Conservation (phyloP, 2,113 vertebrate species). For the Dolichotis patagonum region DNA sequence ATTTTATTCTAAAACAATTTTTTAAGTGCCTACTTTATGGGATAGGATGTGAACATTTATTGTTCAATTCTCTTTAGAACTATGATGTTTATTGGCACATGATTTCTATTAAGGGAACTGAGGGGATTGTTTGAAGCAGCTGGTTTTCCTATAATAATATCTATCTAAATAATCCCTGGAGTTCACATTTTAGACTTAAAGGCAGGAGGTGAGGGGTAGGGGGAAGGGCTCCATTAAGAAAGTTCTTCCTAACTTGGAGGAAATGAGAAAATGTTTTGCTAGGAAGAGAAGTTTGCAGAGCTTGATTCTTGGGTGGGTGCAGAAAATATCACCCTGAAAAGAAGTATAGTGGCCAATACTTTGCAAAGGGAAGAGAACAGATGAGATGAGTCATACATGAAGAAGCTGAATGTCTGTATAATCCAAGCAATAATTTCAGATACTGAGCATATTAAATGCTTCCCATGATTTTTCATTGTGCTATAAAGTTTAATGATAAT, state of each 20-base stretch:
- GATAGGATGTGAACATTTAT: neutral
- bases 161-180: neutral
- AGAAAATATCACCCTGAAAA: neutral
- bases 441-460: neutral
- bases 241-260: neutral
- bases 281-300: neutral
- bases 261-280: neutral
- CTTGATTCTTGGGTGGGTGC: neutral
- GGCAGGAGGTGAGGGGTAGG: neutral
- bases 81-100: neutral
- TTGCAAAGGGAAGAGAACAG: conserved; percentile 31
- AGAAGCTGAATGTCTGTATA: neutral
- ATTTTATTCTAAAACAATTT: neutral
- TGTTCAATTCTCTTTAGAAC: neutral
- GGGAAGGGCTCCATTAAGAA: neutral
- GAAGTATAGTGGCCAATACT: neutral
- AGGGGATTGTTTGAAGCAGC: neutral
- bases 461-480: conserved; percentile 50
- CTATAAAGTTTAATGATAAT: conserved; percentile 65
- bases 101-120: neutral
- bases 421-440: neutral
- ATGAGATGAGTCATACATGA: neutral
- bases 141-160: neutral
- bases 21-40: neutral
- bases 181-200: neutral